Evolutionary conservation across 2,797 vertebrate species (phyloP), one percentile per base, ranked within the genome.

Genomic region (Helicolenus hilgendorfi): DNA sequence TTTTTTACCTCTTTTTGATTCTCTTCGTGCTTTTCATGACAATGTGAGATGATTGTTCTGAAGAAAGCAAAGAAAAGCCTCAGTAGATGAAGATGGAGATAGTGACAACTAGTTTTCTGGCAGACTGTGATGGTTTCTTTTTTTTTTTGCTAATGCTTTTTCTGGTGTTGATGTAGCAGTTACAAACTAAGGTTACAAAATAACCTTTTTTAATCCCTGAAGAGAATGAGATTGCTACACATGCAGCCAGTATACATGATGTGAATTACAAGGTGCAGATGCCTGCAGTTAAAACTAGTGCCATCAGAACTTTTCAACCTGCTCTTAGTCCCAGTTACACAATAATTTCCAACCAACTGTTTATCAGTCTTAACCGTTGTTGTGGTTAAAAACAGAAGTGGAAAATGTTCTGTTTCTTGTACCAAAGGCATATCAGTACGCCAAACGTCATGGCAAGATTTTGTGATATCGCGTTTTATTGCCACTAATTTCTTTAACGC

Each of bases 11-110:
- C 15, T 49, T 65, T 69, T 74, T 71, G 2, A 81, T n/a, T 64
- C 11, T 26, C 18, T 69, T 74, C 38, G 60, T 13, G 36, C 31
- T 69, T 79, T 84, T 59, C 36, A 72, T n/a, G 15, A 77, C 31
- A 56, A 58, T 72, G 35, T 55, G 26, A 88, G 84, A 63, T 29
- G 26, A 45, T 38, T 83, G 14, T 77, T 82, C 27, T 11, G 11
- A 63, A 62, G 59, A 63, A 76, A 76, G 29, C 22, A 77, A 84
- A 45, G 3, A 63, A 70, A 65, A 77, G 10, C 18, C 10, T 74
- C 10, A 15, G 64, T 69, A 53, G 38, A 69, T 84, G 8, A 77
- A 62, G 70, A 72, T 53, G 9, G 27, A 78, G 71, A 75, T 71
- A 18, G 41, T 41, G 59, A 64, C 15, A 72, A 59, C 35, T 18